Evolutionary conservation across 2,113 vertebrate genomes (phyloP).

Genomic region (Arizona elegans): DNA sequence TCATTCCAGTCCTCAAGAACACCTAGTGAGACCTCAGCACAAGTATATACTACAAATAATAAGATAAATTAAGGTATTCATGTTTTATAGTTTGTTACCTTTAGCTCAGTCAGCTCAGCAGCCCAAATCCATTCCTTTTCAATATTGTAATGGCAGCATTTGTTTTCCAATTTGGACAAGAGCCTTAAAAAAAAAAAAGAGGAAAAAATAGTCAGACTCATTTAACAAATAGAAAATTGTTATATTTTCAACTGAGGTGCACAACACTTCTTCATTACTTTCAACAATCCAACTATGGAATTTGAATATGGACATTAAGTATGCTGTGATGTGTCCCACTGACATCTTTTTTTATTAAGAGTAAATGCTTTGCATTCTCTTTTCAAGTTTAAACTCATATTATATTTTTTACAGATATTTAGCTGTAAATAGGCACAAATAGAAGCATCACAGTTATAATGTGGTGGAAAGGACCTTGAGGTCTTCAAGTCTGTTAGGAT

Average conservation of each 20-base stretch:
- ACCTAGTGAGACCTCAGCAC: conserved; percentile 56
- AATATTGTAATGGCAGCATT: neutral
- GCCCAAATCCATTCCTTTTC: neutral
- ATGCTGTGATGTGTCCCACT: neutral
- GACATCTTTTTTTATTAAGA: neutral
- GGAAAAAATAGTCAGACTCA: neutral
- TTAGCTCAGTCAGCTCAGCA: neutral
- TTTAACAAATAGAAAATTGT: neutral
- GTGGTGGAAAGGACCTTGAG: neutral
- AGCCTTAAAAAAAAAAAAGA: neutral
- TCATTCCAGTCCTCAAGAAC: conserved; percentile 45
- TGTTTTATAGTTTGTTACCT: neutral
- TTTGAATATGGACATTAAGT: neutral
- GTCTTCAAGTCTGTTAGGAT: neutral
- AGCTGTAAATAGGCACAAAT: neutral
- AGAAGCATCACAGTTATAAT: neutral
- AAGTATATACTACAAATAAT: conserved; percentile 47
- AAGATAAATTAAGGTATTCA: conserved; percentile 22
- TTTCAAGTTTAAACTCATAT: neutral
- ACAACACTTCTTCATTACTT: neutral
- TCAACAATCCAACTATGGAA: neutral
- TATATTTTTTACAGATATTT: neutral
- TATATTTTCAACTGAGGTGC: neutral
- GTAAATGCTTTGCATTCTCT: neutral
- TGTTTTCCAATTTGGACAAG: neutral